Evolutionary conservation across 2,113 vertebrate genomes (phyloP).

Genomic region (Chunga burmeisteri): DNA sequence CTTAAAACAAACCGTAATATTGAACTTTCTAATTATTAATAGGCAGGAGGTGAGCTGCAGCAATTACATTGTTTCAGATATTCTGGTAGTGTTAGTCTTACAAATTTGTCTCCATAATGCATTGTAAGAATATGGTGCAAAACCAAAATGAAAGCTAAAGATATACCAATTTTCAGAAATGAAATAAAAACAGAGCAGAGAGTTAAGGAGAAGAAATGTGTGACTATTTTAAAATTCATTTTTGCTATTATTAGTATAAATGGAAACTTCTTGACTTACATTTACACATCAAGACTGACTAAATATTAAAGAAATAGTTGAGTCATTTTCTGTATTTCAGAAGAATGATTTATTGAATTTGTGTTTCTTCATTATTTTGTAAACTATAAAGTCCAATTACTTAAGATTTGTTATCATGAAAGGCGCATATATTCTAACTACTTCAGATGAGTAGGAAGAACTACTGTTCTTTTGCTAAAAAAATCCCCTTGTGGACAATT

Average conservation of each 20-base stretch:
- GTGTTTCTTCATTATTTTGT: neutral
- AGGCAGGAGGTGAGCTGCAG: neutral
- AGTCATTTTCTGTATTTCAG: neutral
- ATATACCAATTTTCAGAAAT: neutral
- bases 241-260: neutral
- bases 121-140: neutral
- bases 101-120: neutral
- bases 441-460: neutral
- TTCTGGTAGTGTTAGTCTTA: neutral
- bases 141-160: neutral
- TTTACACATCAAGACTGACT: neutral
- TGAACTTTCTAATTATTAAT: neutral
- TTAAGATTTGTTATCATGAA: neutral
- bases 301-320: neutral
- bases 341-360: neutral
- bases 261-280: neutral
- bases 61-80: neutral
- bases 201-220: neutral
- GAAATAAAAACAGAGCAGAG: neutral
- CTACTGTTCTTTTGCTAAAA: neutral
- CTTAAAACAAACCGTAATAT: neutral
- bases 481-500: neutral
- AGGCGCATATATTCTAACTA: neutral
- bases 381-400: neutral
- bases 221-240: neutral